Percentiles rank a stretch among this genome's conserved stretches.
Conservation (phyloP, 2,113 vertebrate genomes). For the Arenaria interpres region DNA sequence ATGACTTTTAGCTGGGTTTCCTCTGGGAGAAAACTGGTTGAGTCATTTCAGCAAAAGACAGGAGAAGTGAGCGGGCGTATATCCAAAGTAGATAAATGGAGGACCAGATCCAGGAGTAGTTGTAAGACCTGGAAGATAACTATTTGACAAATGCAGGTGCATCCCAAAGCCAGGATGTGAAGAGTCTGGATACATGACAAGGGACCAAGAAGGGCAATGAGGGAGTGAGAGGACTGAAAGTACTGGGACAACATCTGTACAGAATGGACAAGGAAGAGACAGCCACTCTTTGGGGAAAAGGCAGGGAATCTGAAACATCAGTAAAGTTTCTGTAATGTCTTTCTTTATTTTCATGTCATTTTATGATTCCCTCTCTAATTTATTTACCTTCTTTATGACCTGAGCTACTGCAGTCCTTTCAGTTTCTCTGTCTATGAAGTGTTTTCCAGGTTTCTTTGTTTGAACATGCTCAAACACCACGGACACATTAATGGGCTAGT, state of each 20-base stretch:
- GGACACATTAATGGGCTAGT: not conserved
- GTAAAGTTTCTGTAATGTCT: not conserved
- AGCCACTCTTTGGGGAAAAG: not conserved
- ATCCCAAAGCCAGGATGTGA: not conserved
- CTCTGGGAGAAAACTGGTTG: not conserved
- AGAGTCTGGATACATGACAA: not conserved
- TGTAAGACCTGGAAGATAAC: not conserved
- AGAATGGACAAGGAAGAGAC: not conserved
- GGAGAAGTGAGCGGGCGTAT: not conserved
- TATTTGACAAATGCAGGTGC: not conserved
- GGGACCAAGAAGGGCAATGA: not conserved
- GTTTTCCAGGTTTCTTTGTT: not conserved
- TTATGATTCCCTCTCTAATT: not conserved
- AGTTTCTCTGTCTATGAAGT: not conserved
- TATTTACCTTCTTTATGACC: not conserved
- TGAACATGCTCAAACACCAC: not conserved
- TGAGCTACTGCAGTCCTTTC: not conserved
- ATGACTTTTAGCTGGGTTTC: not conserved
- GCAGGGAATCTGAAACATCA: not conserved
- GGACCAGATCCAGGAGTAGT: not conserved
- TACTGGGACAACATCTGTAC: not conserved
- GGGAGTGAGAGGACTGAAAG: not conserved
- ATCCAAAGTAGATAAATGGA: not conserved
- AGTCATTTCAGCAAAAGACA: not conserved
- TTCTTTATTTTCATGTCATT: not conserved